A percentile compares a stretch with the other conserved stretches of the same genome.
Conservation (phyloP, 2,888 invertebrate species). For the Hypena proboscidalis region DNA sequence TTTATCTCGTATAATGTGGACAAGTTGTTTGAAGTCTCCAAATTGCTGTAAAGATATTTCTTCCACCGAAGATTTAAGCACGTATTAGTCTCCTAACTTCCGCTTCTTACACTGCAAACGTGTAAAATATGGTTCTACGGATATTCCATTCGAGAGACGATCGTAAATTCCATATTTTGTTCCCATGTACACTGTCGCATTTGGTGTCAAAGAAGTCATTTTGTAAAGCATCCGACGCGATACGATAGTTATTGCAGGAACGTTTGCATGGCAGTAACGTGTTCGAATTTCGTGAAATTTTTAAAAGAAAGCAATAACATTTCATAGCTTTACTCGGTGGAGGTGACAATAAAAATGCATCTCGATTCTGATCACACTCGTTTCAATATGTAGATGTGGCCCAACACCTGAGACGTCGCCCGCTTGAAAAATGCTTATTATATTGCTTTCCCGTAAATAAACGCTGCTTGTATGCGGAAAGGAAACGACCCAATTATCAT, state of each 20-base stretch:
- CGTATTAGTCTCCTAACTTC: constrained; percentile 21
- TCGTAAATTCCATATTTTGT: constrained; percentile 43
- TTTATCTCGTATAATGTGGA: constrained; percentile 3
- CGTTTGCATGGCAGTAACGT: constrained; percentile 52
- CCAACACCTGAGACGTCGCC: constrained; percentile 75
- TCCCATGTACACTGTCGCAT: constrained; percentile 38
- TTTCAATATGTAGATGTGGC: constrained; percentile 77
- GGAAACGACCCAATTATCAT: constrained; percentile 47
- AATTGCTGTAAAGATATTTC: constrained; percentile 14
- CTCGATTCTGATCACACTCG: constrained; percentile 82
- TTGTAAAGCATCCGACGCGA: constrained; percentile 36
- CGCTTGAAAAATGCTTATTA: constrained; percentile 76
- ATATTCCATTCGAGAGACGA: constrained; percentile 17
- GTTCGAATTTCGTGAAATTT: constrained; percentile 54
- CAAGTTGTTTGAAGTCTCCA: neutral
- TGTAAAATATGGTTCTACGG: constrained; percentile 35
- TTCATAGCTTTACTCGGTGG: constrained; percentile 69
- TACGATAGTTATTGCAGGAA: constrained; percentile 44
- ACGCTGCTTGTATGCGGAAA: constrained; percentile 35
- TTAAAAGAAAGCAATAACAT: constrained; percentile 70
- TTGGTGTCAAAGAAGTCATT: constrained; percentile 46
- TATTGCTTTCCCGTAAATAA: constrained; percentile 74
- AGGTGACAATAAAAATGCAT: constrained; percentile 83
- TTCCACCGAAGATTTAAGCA: constrained; percentile 15
- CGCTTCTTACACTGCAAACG: constrained; percentile 13